A percentile compares a stretch with the other conserved stretches of the same genome.
phyloP scores from a whole-genome alignment of 2,888 invertebrate species.

The Diaperis boleti region DNA sequence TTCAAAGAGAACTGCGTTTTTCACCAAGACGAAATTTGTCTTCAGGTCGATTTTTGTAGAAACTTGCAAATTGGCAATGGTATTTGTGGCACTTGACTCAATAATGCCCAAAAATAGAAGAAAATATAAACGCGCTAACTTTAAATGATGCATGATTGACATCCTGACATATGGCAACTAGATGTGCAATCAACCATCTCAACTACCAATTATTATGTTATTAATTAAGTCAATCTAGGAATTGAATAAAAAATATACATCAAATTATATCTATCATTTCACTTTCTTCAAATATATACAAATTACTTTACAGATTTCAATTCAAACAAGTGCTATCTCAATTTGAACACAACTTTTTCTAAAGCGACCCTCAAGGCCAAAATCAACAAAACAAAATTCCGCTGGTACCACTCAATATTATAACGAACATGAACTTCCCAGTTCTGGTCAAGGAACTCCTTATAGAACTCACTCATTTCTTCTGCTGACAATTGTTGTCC shows the following conservation, averaged over 20 bases:
- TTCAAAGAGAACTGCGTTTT: slow-evolving; percentile 1
- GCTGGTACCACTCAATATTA: slow-evolving; percentile 87
- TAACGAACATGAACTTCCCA: slow-evolving; percentile 81
- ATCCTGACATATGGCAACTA: neutral
- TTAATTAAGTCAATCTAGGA: too few relatives aligned
- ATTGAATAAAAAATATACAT: too few relatives aligned
- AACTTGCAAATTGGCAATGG: slow-evolving; percentile 13
- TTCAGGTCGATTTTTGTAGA: slow-evolving; percentile 10
- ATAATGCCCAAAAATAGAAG: neutral
- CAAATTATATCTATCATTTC: too few relatives aligned
- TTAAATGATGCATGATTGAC: neutral
- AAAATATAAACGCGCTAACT: neutral
- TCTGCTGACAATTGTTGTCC: slow-evolving; percentile 77
- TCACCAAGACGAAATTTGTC: slow-evolving; percentile 3
- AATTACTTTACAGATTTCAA: neutral
- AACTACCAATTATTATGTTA: too few relatives aligned
- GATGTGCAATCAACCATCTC: neutral
- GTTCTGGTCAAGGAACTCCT: slow-evolving; percentile 85
- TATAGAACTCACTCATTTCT: slow-evolving; percentile 91
- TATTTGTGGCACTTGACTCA: neutral
- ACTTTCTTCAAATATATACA: too few relatives aligned
- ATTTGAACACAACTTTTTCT: slow-evolving; percentile 53
- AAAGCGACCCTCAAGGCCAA: slow-evolving; percentile 74
- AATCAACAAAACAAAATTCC: slow-evolving; percentile 76
- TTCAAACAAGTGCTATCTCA: slow-evolving; percentile 27